Evolutionary conservation across 2,888 invertebrate species (phyloP).

Genomic region (Rhogogaster chlorosoma): DNA sequence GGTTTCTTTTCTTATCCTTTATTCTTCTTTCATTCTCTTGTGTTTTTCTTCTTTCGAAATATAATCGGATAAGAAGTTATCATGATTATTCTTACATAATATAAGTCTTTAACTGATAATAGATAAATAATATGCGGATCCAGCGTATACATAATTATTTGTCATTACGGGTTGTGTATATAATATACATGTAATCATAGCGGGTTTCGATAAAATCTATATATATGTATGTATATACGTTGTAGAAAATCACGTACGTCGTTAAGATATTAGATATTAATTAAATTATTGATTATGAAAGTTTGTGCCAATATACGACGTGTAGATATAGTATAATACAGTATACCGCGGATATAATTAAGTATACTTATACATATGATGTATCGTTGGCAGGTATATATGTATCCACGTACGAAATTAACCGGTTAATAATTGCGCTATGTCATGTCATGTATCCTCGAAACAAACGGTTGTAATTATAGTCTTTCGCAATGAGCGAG

Average conservation of each 20-base stretch:
- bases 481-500: neutral
- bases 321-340: neutral
- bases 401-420: neutral
- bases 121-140: neutral
- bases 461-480: constrained; percentile 19
- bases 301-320: neutral
- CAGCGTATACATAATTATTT: neutral
- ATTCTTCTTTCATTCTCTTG: too few relatives aligned
- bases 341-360: constrained; percentile 10
- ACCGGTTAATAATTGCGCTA: constrained; percentile 17
- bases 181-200: neutral
- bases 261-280: constrained; percentile 3
- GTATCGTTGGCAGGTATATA: constrained; percentile 4
- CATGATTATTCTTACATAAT: neutral
- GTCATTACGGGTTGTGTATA: neutral
- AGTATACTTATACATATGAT: neutral
- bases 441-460: neutral
- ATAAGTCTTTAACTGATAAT: neutral
- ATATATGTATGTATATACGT: neutral
- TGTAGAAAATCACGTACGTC: neutral
- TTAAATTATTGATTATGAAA: neutral
- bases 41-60: neutral
- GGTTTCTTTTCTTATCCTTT: neutral
- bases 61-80: neutral
- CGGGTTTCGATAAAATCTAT: neutral